These are phyloP conservation scores for Buceros bicornis DNA, from an alignment of 2,797 vertebrate species.

Conservation along the genomic window DNA sequence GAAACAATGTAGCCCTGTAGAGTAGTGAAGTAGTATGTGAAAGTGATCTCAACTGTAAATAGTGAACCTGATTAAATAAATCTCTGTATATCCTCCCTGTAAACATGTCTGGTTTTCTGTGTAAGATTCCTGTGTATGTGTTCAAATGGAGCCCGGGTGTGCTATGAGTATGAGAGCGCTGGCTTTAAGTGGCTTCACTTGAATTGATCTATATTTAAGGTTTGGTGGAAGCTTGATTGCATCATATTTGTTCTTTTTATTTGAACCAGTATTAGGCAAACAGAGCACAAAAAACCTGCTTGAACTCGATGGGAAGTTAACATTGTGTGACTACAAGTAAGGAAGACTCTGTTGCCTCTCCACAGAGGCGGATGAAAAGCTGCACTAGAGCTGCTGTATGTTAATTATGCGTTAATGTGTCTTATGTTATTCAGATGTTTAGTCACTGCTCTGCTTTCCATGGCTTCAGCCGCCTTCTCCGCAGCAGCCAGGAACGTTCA, in stretches of 20 bases:
- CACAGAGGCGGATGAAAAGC: not conserved
- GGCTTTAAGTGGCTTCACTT: not conserved
- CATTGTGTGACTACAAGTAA: not conserved
- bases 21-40: constrained; percentile 79
- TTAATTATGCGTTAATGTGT: not conserved
- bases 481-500: not conserved
- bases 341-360: not conserved
- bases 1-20: constrained; percentile 80
- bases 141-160: not conserved
- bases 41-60: constrained; percentile 89
- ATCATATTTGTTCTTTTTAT: not conserved
- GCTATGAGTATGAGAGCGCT: not conserved
- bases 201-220: not conserved
- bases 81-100: constrained; percentile 81
- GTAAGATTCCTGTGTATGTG: not conserved
- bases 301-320: not conserved
- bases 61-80: constrained; percentile 85
- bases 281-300: not conserved
- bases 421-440: not conserved
- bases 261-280: not conserved
- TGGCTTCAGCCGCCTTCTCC: not conserved
- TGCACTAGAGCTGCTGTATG: not conserved
- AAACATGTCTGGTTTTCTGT: constrained; percentile 27
- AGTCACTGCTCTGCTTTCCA: not conserved
- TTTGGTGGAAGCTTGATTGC: not conserved